Evolutionary conservation across 2,888 invertebrate species (phyloP).

Genomic region (Gasteruption jaculator): DNA sequence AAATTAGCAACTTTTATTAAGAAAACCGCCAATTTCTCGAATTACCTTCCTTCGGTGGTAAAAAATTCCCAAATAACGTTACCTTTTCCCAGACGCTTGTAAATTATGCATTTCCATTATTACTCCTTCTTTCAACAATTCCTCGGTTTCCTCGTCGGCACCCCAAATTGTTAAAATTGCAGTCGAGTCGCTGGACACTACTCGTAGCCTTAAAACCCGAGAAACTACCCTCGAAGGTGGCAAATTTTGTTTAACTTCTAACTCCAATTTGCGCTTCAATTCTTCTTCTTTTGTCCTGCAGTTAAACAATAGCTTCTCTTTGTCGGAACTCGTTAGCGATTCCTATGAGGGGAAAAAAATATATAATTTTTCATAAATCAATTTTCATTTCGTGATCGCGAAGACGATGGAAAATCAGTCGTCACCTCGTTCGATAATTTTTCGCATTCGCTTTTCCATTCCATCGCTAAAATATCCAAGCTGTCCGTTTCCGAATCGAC

Average conservation of each 20-base stretch:
- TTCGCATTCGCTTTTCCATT: slow-evolving; percentile 19
- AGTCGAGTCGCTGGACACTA: slow-evolving; percentile 48
- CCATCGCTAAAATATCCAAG: slow-evolving; percentile 16
- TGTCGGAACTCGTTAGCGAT: slow-evolving; percentile 52
- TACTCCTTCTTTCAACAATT: slow-evolving; percentile 61
- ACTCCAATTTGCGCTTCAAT: slow-evolving; percentile 35
- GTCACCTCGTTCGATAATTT: slow-evolving; percentile 17
- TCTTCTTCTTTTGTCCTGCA: slow-evolving; percentile 30
- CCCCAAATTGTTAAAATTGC: slow-evolving; percentile 68
- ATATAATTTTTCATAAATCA: slow-evolving; percentile 5
- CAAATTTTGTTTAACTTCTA: slow-evolving; percentile 35
- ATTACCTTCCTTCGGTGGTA: slow-evolving; percentile 1
- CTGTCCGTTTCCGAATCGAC: slow-evolving; percentile 20
- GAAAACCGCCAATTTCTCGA: slow-evolving; percentile 1
- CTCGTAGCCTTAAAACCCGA: slow-evolving; percentile 50
- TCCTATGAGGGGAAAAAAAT: slow-evolving; percentile 51
- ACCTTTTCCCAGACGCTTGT: slow-evolving; percentile 53
- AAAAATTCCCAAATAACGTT: slow-evolving; percentile 36
- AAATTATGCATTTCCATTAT: slow-evolving; percentile 61
- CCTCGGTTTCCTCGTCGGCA: slow-evolving; percentile 59
- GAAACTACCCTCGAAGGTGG: slow-evolving; percentile 47
- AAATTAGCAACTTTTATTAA: slow-evolving; percentile 7
- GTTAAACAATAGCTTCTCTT: slow-evolving; percentile 49
- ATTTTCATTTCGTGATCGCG: too few relatives aligned
- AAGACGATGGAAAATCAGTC: slow-evolving; percentile 1